Base-by-base conservation (phyloP, 2,888 invertebrate species). In the Dusona sp. region DNA sequence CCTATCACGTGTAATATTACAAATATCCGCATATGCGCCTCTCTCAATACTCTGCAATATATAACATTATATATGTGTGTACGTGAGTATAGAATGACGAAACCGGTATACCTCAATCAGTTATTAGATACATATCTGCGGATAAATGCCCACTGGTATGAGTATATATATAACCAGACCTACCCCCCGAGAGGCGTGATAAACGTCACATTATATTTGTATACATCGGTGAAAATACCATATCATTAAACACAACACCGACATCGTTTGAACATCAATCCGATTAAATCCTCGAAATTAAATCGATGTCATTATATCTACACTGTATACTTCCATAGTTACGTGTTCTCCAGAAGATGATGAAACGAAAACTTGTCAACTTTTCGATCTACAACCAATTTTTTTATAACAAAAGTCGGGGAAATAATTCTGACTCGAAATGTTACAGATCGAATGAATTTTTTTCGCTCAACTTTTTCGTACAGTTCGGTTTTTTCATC, bases 61-160 rank as follows among this genome's bases (percentile, higher is more conserved):
- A 38, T 80, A 54, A 65, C 64, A 65, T 38, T 57, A 67, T 51
- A 42, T n/a, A 36, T 57, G 38, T 38, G 19, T 74, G 13, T 51
- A 25, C 16, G 42, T 33, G 25, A 16, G 16, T 48, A 54, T 45
- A 19, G 25, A 61, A 51, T 64, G n/a, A 68, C 57, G 54, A 68
- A 82, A 82, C 82, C 75, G 79, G 75, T 84, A 79, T 42, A 84
- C 81, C 86, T 81, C 84, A 82, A 86, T 86, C 86, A 81, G 79
- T 81, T 78, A 83, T 86, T 86, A 81, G 86, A 86, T 86, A 86
- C 79, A 82, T 86, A 86, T 84, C 86, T 81, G 84, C 70, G 86
- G 84, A 86, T 86, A 86, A 86, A 84, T 86, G 74, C 79, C 78
- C 42, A 45, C 68, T 67, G 16, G 72, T 73, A 68, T 72, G 70